Percentiles rank a stretch among this genome's conserved stretches.
Evolutionary conservation across 1,140 invertebrate species (phyloP).

Genomic region (Magallana ariakensis): DNA sequence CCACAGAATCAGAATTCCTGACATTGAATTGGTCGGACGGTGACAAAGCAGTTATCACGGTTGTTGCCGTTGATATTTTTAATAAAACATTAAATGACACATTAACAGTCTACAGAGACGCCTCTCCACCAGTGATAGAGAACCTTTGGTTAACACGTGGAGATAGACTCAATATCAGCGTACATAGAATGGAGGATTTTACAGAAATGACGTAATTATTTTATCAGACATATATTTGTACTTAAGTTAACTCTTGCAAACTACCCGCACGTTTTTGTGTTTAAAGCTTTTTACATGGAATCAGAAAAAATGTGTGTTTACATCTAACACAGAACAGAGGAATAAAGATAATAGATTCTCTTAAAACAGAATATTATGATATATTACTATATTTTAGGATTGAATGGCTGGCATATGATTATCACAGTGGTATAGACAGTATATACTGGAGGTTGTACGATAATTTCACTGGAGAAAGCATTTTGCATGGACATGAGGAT

Average conservation of each 20-base stretch:
- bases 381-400: conserved; percentile 51
- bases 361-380: background rate
- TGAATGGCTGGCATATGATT: conserved; percentile 65
- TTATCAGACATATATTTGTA: too few species aligned
- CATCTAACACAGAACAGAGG: too few species aligned
- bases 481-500: conserved; percentile 62
- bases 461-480: conserved; percentile 51
- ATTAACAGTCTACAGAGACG: conserved; percentile 45
- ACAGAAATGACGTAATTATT: conserved; percentile 49
- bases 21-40: conserved; percentile 52
- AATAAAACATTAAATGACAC: conserved; percentile 32
- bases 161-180: conserved; percentile 47
- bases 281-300: too few species aligned
- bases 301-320: too few species aligned
- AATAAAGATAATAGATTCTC: too few species aligned
- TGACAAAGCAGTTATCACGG: conserved; percentile 31
- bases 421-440: conserved; percentile 62
- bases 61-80: conserved; percentile 44
- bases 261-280: too few species aligned
- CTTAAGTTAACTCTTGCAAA: too few species aligned
- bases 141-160: conserved; percentile 53
- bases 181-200: conserved; percentile 53
- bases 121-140: conserved; percentile 48
- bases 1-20: conserved; percentile 36
- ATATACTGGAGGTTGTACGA: conserved; percentile 62